These are phyloP conservation scores for Nesogale talazaci DNA, from an alignment of 2,113 vertebrate genomes.

Conservation along the genomic window DNA sequence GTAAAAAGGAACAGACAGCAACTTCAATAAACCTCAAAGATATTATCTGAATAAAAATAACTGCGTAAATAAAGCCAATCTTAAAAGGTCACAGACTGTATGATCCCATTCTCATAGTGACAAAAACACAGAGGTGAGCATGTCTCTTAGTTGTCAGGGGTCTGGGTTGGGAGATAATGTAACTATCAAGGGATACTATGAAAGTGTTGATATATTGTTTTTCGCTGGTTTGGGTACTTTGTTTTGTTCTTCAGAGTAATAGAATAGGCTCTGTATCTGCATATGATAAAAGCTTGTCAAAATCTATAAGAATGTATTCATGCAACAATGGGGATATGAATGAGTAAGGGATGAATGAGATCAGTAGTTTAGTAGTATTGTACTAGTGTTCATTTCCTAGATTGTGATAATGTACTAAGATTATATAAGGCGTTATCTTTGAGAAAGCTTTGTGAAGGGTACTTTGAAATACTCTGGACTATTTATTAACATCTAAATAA, in stretches of 20 bases:
- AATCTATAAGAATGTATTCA: not conserved
- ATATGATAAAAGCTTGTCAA: not conserved
- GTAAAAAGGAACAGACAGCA: not conserved
- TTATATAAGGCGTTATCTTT: not conserved
- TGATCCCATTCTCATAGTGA: not conserved
- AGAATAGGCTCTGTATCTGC: not conserved
- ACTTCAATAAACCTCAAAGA: not conserved
- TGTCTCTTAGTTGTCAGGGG: not conserved
- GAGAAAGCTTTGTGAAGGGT: not conserved
- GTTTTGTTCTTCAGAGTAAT: not conserved
- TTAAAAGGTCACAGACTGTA: not conserved
- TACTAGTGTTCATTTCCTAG: not conserved
- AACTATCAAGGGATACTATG: not conserved
- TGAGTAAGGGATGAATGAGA: not conserved
- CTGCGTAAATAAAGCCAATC: not conserved
- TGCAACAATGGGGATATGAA: not conserved
- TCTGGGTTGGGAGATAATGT: not conserved
- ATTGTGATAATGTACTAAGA: not conserved
- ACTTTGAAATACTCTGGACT: not conserved
- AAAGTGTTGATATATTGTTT: not conserved
- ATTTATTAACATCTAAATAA: not conserved
- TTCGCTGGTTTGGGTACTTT: not conserved
- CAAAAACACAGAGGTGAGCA: not conserved
- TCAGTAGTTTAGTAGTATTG: not conserved
- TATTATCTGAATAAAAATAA: not conserved